Evolutionary conservation across 2,888 invertebrate species (phyloP), one percentile per base, ranked within the genome.

Genomic region (Lasioglossum morio): DNA sequence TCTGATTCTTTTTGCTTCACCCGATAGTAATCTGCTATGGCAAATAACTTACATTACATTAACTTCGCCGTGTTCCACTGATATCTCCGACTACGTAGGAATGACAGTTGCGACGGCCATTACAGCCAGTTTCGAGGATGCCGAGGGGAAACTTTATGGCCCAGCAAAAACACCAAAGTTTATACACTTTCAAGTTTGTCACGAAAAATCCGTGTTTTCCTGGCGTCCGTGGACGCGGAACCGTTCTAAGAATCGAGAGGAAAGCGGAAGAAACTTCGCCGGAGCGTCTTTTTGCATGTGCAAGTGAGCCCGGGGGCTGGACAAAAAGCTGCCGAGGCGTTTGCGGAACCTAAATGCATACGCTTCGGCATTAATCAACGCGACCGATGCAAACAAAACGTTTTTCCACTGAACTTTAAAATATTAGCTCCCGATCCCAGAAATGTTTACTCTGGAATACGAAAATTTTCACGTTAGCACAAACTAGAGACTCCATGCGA

Each of bases 11-110:
- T 79, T 86, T 86, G 63, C 57, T 53, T 53, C 75, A 19, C 40
- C 70, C 69, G 74, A 80, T 87, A 78, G 78, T 81, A 87, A 87
- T 87, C 84, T 81, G 84, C 78, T 87, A 72, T 37, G 37, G 77
- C 81, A 81, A 87, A 87, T 87, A 81, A 78, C 80, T 77, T 81
- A 87, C 84, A 73, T 87, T 87, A 79, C 87, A 81, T 87, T 87
- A 84, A 77, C 78, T 87, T 78, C 81, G 69, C 75, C 72, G 69
- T 84, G 69, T 87, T 80, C 75, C 63, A 57, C 76, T 81, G 84
- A 84, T 77, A 78, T 84, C 75, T 43, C 69, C 69, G 84, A 81
- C 72, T 87, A 81, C 72, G 72, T 34, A 73, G 77, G 46, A 87
- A 82, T 87, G 87, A 87, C 87, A 87, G 87, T 82, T 57, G 79